Evolutionary conservation across 92 coral and sea anemone species (phyloP).

Genomic region (Siderastrea radians): DNA sequence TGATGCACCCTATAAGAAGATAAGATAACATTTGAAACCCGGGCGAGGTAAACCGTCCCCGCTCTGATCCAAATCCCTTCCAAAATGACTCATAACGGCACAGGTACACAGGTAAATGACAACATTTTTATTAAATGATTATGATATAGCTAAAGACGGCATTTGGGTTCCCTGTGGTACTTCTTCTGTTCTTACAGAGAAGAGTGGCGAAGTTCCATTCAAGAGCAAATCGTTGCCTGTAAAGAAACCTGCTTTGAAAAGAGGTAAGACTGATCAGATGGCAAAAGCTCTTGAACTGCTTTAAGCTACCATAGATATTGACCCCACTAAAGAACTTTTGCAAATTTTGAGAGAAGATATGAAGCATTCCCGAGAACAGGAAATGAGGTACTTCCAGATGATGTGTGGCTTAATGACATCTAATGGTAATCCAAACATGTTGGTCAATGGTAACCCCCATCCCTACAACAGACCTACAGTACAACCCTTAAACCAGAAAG

Average conservation of each 20-base stretch:
- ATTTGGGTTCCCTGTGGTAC: no score
- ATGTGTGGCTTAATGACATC: slow-evolving; percentile 60
- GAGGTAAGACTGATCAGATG: slow-evolving; percentile 63
- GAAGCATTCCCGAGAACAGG: slow-evolving; percentile 64
- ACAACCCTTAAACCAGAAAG: background rate
- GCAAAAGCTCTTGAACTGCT: slow-evolving; percentile 62
- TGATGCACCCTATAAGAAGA: no score
- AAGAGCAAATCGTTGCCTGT: slow-evolving; percentile 54
- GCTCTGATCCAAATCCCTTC: no score
- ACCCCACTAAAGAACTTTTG: slow-evolving; percentile 67
- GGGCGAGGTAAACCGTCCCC: no score
- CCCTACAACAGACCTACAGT: slow-evolving; percentile 36
- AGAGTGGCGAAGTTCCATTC: slow-evolving; percentile 26
- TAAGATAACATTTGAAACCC: no score
- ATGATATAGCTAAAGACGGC: no score
- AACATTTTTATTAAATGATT: no score
- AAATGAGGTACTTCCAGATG: slow-evolving; percentile 59
- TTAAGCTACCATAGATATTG: slow-evolving; percentile 65
- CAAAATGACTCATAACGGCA: no score
- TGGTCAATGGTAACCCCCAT: slow-evolving; percentile 30
- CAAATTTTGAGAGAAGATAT: slow-evolving; percentile 66
- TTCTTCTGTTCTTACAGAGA: slow-evolving; percentile 35
- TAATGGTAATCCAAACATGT: slow-evolving; percentile 30
- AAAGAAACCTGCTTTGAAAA: slow-evolving; percentile 46
- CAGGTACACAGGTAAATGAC: no score